Conservation (phyloP, 2,888 invertebrate genomes). For the Linyphia triangularis region DNA sequence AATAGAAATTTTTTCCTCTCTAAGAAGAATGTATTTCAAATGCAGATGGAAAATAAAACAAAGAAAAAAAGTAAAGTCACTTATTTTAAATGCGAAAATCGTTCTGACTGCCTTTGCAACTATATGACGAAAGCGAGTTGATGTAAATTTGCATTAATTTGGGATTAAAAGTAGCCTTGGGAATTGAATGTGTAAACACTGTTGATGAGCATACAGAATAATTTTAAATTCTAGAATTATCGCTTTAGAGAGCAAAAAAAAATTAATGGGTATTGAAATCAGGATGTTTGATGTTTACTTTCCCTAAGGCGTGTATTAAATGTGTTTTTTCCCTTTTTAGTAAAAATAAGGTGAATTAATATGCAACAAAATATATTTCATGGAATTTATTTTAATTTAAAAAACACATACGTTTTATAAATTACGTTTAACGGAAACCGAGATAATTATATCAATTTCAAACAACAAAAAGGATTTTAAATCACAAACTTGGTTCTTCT, state of each 20-base stretch:
- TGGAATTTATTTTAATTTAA: not conserved
- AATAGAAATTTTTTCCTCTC: slow-evolving; percentile 24
- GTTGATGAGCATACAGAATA: not conserved
- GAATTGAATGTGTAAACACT: not conserved
- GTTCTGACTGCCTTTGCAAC: not conserved
- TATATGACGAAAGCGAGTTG: not conserved
- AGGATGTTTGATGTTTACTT: not conserved
- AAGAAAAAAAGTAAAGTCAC: slow-evolving; percentile 5
- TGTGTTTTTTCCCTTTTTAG: not conserved
- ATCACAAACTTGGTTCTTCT: not conserved
- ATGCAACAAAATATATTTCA: not conserved
- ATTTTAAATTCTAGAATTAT: not conserved
- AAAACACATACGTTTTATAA: not conserved
- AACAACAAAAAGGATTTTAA: not conserved
- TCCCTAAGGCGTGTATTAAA: not conserved
- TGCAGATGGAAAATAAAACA: slow-evolving; percentile 48
- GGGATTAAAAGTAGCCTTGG: not conserved
- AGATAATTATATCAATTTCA: not conserved
- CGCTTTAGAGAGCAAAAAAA: not conserved
- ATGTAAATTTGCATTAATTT: slow-evolving; percentile 33
- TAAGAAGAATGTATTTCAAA: slow-evolving; percentile 8
- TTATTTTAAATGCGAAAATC: slow-evolving; percentile 25
- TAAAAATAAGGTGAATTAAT: not conserved
- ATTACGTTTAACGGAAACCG: no score
- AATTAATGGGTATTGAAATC: not conserved